Evolutionary conservation across 2,113 vertebrate genomes (phyloP).

Genomic region (Dipodomys stephensi): DNA sequence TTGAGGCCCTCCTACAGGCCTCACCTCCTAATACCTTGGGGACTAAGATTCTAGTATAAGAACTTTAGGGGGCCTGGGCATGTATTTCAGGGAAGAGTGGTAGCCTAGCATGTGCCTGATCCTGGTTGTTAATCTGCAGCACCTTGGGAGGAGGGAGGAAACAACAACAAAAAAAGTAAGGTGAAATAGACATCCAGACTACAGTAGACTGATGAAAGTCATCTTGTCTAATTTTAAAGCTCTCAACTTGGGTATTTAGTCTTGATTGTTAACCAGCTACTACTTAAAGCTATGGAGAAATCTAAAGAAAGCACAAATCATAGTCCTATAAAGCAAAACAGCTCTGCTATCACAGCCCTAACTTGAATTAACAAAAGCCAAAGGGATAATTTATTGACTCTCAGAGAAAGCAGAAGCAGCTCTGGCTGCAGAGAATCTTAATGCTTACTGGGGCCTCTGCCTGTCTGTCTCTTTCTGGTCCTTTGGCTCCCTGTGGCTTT

Average conservation of each 20-base stretch:
- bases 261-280: neutral
- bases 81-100: neutral
- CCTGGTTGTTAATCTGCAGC: neutral
- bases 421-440: neutral
- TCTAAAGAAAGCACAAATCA: neutral
- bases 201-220: neutral
- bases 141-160: neutral
- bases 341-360: neutral
- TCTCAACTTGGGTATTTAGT: neutral
- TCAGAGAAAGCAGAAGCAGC: slow-evolving; percentile 8
- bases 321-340: slow-evolving; percentile 26
- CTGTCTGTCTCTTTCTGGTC: neutral
- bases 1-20: neutral
- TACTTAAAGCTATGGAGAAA: slow-evolving; percentile 33
- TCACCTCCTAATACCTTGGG: neutral
- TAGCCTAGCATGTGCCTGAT: neutral
- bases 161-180: neutral
- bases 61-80: neutral
- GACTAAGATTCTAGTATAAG: neutral
- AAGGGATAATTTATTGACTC: neutral
- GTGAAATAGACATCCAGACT: neutral
- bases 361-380: slow-evolving; percentile 22
- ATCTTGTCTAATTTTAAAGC: neutral
- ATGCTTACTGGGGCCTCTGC: neutral
- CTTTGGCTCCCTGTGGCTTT: neutral